A percentile compares a stretch with the other conserved stretches of the same genome.
These are phyloP conservation scores for Pteronotus mesoamericanus DNA, from an alignment of 2,797 vertebrate genomes.

Conservation along the genomic window DNA sequence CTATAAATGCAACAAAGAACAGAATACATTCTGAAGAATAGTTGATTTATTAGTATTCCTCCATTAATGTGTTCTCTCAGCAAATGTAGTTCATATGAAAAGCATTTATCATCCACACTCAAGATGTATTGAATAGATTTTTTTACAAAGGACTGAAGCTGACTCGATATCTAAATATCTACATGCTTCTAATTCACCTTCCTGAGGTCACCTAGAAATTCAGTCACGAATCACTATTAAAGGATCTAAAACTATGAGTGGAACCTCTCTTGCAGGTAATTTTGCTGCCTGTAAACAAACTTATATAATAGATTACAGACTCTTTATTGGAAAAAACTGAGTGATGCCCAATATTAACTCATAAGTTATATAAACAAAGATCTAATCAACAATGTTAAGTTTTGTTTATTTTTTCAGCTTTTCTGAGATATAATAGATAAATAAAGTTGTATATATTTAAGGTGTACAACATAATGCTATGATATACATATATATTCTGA, in stretches of 20 bases:
- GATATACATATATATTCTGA: neutral
- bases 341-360: neutral
- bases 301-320: neutral
- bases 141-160: neutral
- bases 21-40: constrained; percentile 21
- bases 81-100: constrained; percentile 39
- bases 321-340: neutral
- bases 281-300: neutral
- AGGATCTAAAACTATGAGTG: neutral
- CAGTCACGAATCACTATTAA: neutral
- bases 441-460: neutral
- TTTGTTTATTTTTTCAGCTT: neutral
- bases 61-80: neutral
- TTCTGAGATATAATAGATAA: neutral
- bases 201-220: constrained; percentile 4
- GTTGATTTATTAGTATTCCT: constrained; percentile 39
- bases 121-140: neutral
- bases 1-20: constrained; percentile 20
- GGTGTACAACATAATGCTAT: neutral
- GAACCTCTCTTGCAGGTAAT: neutral
- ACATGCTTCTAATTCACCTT: constrained; percentile 20
- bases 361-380: neutral
- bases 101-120: neutral
- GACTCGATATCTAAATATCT: neutral
- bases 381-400: neutral